A percentile compares a stretch with the other conserved stretches of the same genome.
These are phyloP conservation scores for Cyprinodon brontotheroides DNA, from an alignment of 2,113 vertebrate genomes.

Conservation along the genomic window DNA sequence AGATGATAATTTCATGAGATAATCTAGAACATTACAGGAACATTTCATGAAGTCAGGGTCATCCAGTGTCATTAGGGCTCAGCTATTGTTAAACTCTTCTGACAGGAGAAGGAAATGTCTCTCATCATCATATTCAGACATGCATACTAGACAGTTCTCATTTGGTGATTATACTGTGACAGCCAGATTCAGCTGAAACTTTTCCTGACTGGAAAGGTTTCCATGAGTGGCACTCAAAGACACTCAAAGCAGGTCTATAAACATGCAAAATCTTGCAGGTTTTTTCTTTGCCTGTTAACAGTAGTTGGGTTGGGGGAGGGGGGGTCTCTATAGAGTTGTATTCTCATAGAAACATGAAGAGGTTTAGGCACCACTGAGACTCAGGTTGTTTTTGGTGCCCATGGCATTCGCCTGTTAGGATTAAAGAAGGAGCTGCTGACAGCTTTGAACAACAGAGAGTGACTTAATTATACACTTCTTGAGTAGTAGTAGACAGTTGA, in stretches of 20 bases:
- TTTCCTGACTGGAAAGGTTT: slow-evolving; percentile 30
- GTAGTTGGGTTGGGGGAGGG: slow-evolving; percentile 26
- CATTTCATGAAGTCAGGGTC: background rate
- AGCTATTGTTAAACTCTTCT: slow-evolving; percentile 12
- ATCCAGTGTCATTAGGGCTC: slow-evolving; percentile 1
- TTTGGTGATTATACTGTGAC: slow-evolving; percentile 11
- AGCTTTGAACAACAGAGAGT: slow-evolving; percentile 11
- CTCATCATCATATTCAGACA: background rate
- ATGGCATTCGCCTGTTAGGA: slow-evolving; percentile 30
- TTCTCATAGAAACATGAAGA: slow-evolving; percentile 35
- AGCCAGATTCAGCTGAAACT: slow-evolving; percentile 18
- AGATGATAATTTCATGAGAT: background rate
- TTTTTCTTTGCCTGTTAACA: slow-evolving; percentile 32
- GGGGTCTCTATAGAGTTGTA: slow-evolving; percentile 46
- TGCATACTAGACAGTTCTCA: slow-evolving; percentile 4
- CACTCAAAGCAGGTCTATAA: slow-evolving; percentile 24
- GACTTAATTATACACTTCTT: background rate
- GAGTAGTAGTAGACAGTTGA: background rate
- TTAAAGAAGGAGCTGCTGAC: slow-evolving; percentile 10
- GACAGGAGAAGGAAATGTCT: slow-evolving; percentile 7
- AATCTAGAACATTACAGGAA: background rate
- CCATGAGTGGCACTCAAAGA: slow-evolving; percentile 24
- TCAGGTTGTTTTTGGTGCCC: slow-evolving; percentile 27
- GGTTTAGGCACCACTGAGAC: slow-evolving; percentile 21
- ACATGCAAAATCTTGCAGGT: slow-evolving; percentile 2